Evolutionary conservation across 2,888 invertebrate species (phyloP), one percentile per base, ranked within the genome.

Genomic region (Cistogaster globosa): DNA sequence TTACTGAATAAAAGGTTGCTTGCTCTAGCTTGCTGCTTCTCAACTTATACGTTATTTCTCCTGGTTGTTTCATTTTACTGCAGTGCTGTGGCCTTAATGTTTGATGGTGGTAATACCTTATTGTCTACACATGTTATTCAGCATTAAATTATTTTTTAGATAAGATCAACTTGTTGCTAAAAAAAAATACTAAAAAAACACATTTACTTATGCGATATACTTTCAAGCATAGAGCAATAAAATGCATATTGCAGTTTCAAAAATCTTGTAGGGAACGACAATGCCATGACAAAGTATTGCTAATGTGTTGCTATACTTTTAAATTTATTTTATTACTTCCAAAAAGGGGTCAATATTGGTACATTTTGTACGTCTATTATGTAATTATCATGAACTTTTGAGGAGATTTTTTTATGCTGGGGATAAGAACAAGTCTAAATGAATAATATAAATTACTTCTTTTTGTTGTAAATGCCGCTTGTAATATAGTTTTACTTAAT

Each of bases 91-190:
- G 51, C 26, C 26, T 69, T 69, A 55, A 60, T 22, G 51, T 76
- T 78, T 85, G 78, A 74, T 82, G 85, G 78, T 85, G 85, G 85
- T 45, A 79, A 78, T 55, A 79, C 48, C 85, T 82, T 82, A 85
- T 82, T 85, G 82, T 82, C 78, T 82, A 82, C 85, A 85, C 82
- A 85, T 85, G 85, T 85, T n/a, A n/a, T n/a, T 82, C 75, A 75
- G 69, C 78, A 55, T 82, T 85, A 85, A 85, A 79, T 85, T 82
- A 85, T 79, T 85, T 82, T 71, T 48, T 20, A 85, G 85, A 85
- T 85, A 82, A 85, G 82, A 85, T 85, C 85, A 82, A 82, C 75
- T 85, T 85, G 85, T 82, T 82, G 62, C 75, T 26, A 63, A 74
- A 51, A n/a, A 42, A 16, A 32, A n/a, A n/a, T 6, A 38, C 4